Conservation (phyloP, 2,888 invertebrate species). For the Eudemis profundana region DNA sequence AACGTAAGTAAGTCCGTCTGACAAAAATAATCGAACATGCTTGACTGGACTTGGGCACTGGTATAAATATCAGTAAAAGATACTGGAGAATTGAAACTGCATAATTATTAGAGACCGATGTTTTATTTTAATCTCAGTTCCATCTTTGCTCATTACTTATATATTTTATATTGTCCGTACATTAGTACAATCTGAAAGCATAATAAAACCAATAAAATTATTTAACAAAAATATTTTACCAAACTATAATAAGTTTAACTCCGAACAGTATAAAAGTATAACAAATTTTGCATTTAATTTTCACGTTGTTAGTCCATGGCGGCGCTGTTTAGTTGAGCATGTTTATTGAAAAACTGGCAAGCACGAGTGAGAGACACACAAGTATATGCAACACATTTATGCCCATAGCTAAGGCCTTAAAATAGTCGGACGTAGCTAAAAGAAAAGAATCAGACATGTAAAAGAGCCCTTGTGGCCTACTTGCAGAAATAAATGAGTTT, state of each 20-base stretch:
- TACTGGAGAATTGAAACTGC: slow-evolving; percentile 6
- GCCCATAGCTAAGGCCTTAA: too few relatives aligned
- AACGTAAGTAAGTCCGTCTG: too few relatives aligned
- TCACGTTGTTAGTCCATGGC: slow-evolving; percentile 55
- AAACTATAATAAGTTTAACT: slow-evolving; percentile 61
- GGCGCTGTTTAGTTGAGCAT: neutral
- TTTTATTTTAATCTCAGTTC: slow-evolving; percentile 35
- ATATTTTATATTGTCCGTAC: slow-evolving; percentile 37
- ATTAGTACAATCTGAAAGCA: slow-evolving; percentile 48
- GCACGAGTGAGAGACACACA: neutral
- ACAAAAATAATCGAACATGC: too few relatives aligned
- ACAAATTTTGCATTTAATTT: slow-evolving; percentile 67
- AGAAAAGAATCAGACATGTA: too few relatives aligned
- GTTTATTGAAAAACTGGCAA: neutral
- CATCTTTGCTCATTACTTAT: slow-evolving; percentile 15
- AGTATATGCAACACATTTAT: neutral
- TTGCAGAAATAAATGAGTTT: too few relatives aligned
- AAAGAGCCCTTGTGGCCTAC: too few relatives aligned
- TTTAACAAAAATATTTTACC: slow-evolving; percentile 66
- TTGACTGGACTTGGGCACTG: too few relatives aligned
- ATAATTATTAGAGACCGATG: slow-evolving; percentile 14
- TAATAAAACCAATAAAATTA: slow-evolving; percentile 61
- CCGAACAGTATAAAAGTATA: slow-evolving; percentile 79
- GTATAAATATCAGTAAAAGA: too few relatives aligned
- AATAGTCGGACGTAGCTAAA: too few relatives aligned